Conservation (phyloP, 2,888 invertebrate species). For the Agrotis exclamationis region DNA sequence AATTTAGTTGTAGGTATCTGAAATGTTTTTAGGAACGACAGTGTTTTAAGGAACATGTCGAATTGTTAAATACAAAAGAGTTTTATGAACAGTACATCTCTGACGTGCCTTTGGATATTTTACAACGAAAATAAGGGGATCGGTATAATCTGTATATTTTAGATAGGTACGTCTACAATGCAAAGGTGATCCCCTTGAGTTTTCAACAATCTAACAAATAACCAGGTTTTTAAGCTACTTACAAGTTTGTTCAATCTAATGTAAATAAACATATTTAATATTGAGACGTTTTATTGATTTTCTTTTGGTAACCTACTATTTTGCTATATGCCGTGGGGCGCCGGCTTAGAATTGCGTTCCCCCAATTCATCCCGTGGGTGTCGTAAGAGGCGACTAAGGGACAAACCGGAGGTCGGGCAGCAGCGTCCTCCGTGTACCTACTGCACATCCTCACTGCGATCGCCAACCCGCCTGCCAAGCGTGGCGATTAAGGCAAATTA, state of each 20-base stretch:
- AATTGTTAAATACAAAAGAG: conserved; percentile 25
- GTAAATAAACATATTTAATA: conserved; percentile 72
- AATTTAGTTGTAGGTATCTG: conserved; percentile 39
- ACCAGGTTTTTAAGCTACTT: conserved; percentile 61
- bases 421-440: no score
- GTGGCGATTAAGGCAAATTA: no score
- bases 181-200: conserved; percentile 56
- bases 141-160: conserved; percentile 28
- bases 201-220: conserved; percentile 49
- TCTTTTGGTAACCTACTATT: not conserved
- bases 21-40: conserved; percentile 33
- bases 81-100: conserved; percentile 36
- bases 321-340: no score
- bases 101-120: conserved; percentile 61
- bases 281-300: conserved; percentile 37
- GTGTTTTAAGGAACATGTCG: conserved; percentile 10
- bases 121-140: conserved; percentile 35
- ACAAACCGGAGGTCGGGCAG: no score
- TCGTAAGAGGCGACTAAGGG: no score
- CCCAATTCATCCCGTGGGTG: no score
- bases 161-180: conserved; percentile 44
- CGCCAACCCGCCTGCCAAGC: no score
- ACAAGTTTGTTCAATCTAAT: conserved; percentile 69
- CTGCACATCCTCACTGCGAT: no score
- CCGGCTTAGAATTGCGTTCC: no score